A percentile compares a stretch with the other conserved stretches of the same genome.
Evolutionary conservation across 2,888 invertebrate species (phyloP).

Genomic region (Clunio marinus): DNA sequence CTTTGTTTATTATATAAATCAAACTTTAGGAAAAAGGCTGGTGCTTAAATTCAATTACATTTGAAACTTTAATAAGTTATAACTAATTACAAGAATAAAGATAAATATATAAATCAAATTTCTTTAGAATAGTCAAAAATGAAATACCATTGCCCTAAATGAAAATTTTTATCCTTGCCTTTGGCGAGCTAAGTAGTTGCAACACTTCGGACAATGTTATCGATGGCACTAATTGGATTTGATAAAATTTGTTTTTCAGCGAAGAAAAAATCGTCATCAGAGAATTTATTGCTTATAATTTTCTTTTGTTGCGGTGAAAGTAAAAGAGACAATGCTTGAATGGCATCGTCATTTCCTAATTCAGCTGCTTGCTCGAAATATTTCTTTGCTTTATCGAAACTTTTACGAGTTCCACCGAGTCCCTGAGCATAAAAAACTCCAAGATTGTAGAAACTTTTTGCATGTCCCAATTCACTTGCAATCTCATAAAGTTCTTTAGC

Average conservation of each 20-base stretch:
- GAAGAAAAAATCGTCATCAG: conserved; percentile 5
- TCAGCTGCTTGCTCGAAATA: conserved; percentile 58
- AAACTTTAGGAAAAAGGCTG: too few relatives aligned
- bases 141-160: too few relatives aligned
- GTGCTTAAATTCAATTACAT: too few relatives aligned
- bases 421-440: conserved; percentile 65
- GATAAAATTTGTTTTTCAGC: neutral
- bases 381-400: conserved; percentile 54
- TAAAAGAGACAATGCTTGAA: conserved; percentile 51
- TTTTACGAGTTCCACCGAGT: conserved; percentile 56
- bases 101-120: too few relatives aligned
- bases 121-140: too few relatives aligned
- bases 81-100: too few relatives aligned
- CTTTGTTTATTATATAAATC: too few relatives aligned
- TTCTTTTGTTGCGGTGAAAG: neutral
- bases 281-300: neutral
- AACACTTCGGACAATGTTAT: too few relatives aligned
- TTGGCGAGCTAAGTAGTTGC: neutral
- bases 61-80: too few relatives aligned
- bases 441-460: conserved; percentile 65
- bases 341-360: conserved; percentile 57
- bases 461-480: conserved; percentile 62
- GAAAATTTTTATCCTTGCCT: too few relatives aligned
- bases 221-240: neutral
- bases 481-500: conserved; percentile 62